Evolutionary conservation across 2,888 invertebrate genomes (phyloP).

Genomic region (Odontocerum albicorne): DNA sequence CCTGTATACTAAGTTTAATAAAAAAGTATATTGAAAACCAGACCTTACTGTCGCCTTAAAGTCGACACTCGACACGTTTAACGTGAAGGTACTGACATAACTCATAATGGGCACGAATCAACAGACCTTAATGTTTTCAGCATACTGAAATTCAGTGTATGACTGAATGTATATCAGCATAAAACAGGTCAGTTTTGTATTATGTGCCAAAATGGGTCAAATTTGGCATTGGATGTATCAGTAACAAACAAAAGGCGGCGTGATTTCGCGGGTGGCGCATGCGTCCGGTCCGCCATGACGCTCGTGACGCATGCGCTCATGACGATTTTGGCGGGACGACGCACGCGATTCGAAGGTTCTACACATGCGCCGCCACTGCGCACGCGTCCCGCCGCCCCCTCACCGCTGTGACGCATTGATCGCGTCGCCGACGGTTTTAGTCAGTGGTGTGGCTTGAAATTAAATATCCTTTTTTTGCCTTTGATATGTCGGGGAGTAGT

Average conservation of each 20-base stretch:
- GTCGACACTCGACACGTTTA: too few species aligned
- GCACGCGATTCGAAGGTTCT: slow-evolving; percentile 25
- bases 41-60: too few species aligned
- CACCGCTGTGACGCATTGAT: slow-evolving; percentile 33
- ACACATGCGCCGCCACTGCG: slow-evolving; percentile 27
- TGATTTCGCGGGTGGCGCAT: slow-evolving; percentile 32
- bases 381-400: slow-evolving; percentile 26
- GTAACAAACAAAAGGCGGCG: slow-evolving; percentile 36
- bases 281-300: slow-evolving; percentile 18
- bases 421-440: slow-evolving; percentile 21
- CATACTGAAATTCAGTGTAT: not conserved
- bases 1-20: too few species aligned
- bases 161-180: slow-evolving; percentile 2
- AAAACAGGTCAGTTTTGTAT: slow-evolving; percentile 22
- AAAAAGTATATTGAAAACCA: too few species aligned
- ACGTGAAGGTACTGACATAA: too few species aligned
- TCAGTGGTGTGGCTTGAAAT: slow-evolving; percentile 20
- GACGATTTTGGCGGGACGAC: slow-evolving; percentile 15
- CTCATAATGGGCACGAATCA: too few species aligned
- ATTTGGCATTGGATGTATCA: slow-evolving; percentile 38
- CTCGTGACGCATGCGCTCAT: slow-evolving; percentile 17
- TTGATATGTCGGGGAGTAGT: too few species aligned
- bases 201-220: slow-evolving; percentile 33
- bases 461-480: too few species aligned
- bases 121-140: too few species aligned